A percentile compares a stretch with the other conserved stretches of the same genome.
Conservation (phyloP, 2,888 invertebrate genomes). For the Fragum whitleyi region DNA sequence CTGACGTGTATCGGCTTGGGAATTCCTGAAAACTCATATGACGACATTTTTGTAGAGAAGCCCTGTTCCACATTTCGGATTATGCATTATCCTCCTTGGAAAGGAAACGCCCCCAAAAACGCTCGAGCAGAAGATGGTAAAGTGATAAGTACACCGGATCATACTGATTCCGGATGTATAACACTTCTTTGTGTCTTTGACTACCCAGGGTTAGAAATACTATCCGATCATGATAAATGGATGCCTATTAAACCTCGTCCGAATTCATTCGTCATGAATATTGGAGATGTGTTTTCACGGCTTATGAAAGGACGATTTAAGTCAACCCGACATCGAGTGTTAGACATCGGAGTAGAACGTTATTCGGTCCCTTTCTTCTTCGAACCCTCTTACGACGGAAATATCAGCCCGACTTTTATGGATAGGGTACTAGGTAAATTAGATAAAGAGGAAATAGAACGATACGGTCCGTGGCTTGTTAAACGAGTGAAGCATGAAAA, state of each 20-base stretch:
- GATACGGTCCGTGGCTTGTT: constrained; percentile 64
- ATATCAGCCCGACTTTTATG: constrained; percentile 67
- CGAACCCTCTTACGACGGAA: constrained; percentile 69
- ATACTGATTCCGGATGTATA: constrained; percentile 70
- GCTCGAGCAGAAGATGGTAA: constrained; percentile 67
- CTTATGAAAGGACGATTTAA: constrained; percentile 70
- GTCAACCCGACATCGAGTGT: constrained; percentile 71
- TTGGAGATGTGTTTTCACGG: constrained; percentile 71
- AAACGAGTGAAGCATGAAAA: constrained; percentile 60
- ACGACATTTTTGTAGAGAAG: constrained; percentile 68
- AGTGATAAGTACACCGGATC: constrained; percentile 65
- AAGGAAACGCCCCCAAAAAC: constrained; percentile 53
- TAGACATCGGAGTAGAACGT: constrained; percentile 68
- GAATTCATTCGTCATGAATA: constrained; percentile 72
- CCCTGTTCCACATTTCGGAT: constrained; percentile 70
- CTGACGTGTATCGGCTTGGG: constrained; percentile 67
- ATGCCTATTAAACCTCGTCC: constrained; percentile 65
- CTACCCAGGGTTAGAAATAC: constrained; percentile 68
- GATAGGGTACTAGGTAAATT: constrained; percentile 53
- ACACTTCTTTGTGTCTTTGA: constrained; percentile 67
- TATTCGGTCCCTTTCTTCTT: constrained; percentile 74
- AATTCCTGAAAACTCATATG: constrained; percentile 68
- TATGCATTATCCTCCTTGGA: constrained; percentile 73
- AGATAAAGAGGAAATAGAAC: constrained; percentile 55
- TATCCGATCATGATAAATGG: constrained; percentile 62